Percentiles rank a stretch among this genome's conserved stretches.
These are phyloP conservation scores for Pelobates fuscus DNA, from an alignment of 2,113 vertebrate genomes.

Conservation along the genomic window DNA sequence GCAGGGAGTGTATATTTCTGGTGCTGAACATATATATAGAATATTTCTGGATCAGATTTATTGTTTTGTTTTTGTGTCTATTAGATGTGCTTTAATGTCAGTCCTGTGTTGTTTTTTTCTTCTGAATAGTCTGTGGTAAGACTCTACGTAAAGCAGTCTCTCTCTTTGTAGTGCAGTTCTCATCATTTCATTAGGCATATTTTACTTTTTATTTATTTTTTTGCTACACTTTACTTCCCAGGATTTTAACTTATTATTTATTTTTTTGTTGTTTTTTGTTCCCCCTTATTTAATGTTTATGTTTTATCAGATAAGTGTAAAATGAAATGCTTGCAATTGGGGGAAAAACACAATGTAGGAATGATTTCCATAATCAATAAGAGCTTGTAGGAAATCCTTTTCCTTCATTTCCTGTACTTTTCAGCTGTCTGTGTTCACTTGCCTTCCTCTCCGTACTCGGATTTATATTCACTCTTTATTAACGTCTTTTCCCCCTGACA, in stretches of 20 bases:
- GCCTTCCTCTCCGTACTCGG: neutral
- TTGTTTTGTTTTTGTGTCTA: too few species aligned
- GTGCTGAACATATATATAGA: too few species aligned
- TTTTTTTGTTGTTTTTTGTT: too few species aligned
- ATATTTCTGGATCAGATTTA: too few species aligned
- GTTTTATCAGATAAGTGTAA: neutral
- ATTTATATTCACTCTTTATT: slow-evolving; percentile 11
- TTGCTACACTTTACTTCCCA: neutral
- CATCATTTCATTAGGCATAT: too few species aligned
- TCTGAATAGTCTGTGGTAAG: too few species aligned
- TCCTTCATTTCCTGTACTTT: slow-evolving; percentile 45
- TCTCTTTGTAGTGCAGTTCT: too few species aligned
- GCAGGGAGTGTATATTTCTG: slow-evolving; percentile 1
- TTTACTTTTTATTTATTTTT: neutral
- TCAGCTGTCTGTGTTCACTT: slow-evolving; percentile 10
- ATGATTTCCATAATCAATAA: slow-evolving; percentile 42
- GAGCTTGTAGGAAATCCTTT: slow-evolving; percentile 42
- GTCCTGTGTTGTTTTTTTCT: too few species aligned
- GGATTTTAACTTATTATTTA: slow-evolving; percentile 13
- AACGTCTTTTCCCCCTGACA: neutral
- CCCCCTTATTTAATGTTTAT: too few species aligned
- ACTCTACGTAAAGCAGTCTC: too few species aligned
- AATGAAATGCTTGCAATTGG: slow-evolving; percentile 16
- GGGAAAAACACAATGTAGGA: slow-evolving; percentile 20
- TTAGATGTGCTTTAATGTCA: neutral